A percentile compares a stretch with the other conserved stretches of the same genome.
Conservation (phyloP, 2,888 invertebrate species). For the Lasioglossum pauxillum region DNA sequence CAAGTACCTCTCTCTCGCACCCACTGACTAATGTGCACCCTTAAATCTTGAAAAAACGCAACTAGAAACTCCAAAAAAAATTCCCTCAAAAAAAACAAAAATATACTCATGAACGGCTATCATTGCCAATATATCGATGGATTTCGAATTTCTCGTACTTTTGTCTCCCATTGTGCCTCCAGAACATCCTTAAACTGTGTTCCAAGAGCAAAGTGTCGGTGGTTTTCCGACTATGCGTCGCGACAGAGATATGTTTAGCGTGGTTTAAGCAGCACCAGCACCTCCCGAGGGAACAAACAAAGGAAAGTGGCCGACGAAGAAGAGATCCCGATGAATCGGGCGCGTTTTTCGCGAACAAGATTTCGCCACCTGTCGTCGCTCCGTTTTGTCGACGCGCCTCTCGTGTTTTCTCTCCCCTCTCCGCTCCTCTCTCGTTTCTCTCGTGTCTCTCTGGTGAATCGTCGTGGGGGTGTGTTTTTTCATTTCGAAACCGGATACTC, state of each 20-base stretch:
- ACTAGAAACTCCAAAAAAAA: no score
- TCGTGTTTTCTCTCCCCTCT: background rate
- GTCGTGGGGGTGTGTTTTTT: conserved; percentile 44
- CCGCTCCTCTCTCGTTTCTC: background rate
- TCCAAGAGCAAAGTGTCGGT: background rate
- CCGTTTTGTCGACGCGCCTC: conserved; percentile 7
- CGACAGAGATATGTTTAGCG: background rate
- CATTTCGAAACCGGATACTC: conserved; percentile 62
- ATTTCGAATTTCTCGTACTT: no score
- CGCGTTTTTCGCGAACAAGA: conserved; percentile 24
- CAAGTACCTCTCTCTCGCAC: no score
- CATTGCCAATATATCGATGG: no score
- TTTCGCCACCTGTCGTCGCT: conserved; percentile 59
- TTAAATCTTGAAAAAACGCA: no score
- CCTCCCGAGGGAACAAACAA: background rate
- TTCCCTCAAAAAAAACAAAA: no score
- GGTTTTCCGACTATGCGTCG: background rate
- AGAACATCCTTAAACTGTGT: background rate
- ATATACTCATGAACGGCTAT: no score
- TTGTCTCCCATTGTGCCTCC: no score
- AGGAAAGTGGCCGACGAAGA: background rate
- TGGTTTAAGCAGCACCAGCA: background rate
- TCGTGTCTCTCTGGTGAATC: background rate
- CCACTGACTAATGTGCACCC: no score
- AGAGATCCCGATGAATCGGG: conserved; percentile 23